A percentile compares a stretch with the other conserved stretches of the same genome.
phyloP scores from a whole-genome alignment of 2,797 vertebrate species.

The Eulemur rubriventer region DNA sequence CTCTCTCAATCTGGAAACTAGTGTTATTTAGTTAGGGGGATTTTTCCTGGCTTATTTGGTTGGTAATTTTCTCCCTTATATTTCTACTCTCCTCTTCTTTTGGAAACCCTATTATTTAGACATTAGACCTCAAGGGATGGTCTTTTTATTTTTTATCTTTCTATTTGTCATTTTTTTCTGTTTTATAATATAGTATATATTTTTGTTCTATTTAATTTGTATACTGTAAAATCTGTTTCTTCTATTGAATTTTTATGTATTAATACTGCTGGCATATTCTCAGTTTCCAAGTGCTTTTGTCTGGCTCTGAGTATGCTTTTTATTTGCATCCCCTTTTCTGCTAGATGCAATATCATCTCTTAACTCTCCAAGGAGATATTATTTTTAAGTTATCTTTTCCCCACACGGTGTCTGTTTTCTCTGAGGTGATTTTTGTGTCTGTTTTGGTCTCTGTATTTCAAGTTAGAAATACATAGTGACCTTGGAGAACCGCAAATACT shows the following conservation, averaged over 20 bases:
- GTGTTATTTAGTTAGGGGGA: neutral
- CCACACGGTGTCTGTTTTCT: neutral
- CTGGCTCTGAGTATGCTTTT: neutral
- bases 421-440: neutral
- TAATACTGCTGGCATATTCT: neutral
- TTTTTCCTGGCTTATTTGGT: neutral
- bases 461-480: neutral
- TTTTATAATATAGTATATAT: neutral
- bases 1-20: neutral
- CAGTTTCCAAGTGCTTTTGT: neutral
- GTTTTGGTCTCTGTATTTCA: neutral
- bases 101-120: neutral
- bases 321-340: neutral
- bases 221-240: neutral
- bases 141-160: neutral
- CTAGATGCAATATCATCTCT: neutral
- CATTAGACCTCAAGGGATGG: neutral
- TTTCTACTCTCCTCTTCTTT: neutral
- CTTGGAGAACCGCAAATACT: neutral
- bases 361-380: neutral
- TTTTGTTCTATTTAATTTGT: too few species aligned
- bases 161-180: neutral
- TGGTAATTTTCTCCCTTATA: neutral
- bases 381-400: neutral
- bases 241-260: neutral